These are phyloP conservation scores for Rhamphomyia laevipes DNA, from an alignment of 2,888 invertebrate species.

Conservation along the genomic window DNA sequence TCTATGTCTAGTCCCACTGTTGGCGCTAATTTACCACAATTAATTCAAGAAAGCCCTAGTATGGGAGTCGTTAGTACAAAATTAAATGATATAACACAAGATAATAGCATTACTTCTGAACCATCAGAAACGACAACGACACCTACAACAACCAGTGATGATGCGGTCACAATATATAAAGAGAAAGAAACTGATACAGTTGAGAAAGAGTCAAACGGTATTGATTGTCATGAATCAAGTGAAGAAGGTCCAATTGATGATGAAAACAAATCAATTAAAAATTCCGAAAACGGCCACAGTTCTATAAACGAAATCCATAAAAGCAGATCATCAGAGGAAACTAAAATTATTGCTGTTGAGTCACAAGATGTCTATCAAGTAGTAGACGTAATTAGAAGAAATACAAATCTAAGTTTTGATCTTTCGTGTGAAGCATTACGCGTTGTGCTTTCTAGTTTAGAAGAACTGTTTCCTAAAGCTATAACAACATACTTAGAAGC, in stretches of 20 bases:
- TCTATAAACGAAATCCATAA: no score
- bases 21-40: constrained; percentile 23
- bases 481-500: constrained; percentile 50
- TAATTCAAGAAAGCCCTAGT: constrained; percentile 34
- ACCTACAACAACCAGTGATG: constrained; percentile 32
- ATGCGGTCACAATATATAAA: constrained; percentile 36
- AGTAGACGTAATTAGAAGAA: constrained; percentile 66
- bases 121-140: constrained; percentile 36
- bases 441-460: constrained; percentile 51
- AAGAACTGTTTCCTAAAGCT: constrained; percentile 44
- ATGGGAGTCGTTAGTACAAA: constrained; percentile 27
- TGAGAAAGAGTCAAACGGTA: no score
- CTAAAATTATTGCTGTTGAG: constrained; percentile 19
- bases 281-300: no score
- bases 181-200: constrained; percentile 18
- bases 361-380: constrained; percentile 55
- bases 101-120: constrained; percentile 36
- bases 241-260: constrained; percentile 13
- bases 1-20: constrained; percentile 37
- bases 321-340: no score
- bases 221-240: constrained; percentile 19
- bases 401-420: constrained; percentile 76
- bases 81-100: constrained; percentile 30
- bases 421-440: constrained; percentile 74
- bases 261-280: background rate